Conservation (phyloP, 2,797 vertebrate genomes). For the Sebastolobus altivelis region DNA sequence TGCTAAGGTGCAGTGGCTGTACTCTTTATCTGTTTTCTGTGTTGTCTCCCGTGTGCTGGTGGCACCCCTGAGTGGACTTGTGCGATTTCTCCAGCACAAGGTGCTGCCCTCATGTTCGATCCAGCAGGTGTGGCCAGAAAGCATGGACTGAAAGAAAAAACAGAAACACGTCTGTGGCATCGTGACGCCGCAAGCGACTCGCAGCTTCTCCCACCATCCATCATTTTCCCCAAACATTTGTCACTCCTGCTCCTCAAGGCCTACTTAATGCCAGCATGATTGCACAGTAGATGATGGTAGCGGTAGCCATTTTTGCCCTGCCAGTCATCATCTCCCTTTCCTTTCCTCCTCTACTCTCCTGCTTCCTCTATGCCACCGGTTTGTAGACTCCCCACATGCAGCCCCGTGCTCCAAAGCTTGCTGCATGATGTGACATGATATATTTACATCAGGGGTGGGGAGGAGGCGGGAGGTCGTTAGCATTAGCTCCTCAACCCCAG, state of each 20-base stretch:
- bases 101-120: slow-evolving; percentile 54
- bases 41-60: slow-evolving; percentile 76
- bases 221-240: slow-evolving; percentile 10
- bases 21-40: slow-evolving; percentile 76
- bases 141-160: slow-evolving; percentile 62
- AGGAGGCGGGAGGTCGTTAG: slow-evolving; percentile 15
- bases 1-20: slow-evolving; percentile 40
- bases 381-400: slow-evolving; percentile 42
- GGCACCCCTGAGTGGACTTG: slow-evolving; percentile 72
- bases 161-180: slow-evolving; percentile 46
- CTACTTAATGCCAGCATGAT: slow-evolving; percentile 46
- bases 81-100: slow-evolving; percentile 63
- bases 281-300: slow-evolving; percentile 1
- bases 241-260: slow-evolving; percentile 26
- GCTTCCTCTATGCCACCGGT: slow-evolving; percentile 30
- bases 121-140: slow-evolving; percentile 74
- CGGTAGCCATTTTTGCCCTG: slow-evolving; percentile 8
- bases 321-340: slow-evolving; percentile 9
- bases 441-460: slow-evolving; percentile 30
- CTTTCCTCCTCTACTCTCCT: neutral
- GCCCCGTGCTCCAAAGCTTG: slow-evolving; percentile 36
- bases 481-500: slow-evolving; percentile 16
- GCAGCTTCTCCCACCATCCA: slow-evolving; percentile 36
- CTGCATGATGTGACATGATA: slow-evolving; percentile 56
- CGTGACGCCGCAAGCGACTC: slow-evolving; percentile 49